phyloP scores from a whole-genome alignment of 2,113 vertebrate genomes.

The Sisor rabdophorus region DNA sequence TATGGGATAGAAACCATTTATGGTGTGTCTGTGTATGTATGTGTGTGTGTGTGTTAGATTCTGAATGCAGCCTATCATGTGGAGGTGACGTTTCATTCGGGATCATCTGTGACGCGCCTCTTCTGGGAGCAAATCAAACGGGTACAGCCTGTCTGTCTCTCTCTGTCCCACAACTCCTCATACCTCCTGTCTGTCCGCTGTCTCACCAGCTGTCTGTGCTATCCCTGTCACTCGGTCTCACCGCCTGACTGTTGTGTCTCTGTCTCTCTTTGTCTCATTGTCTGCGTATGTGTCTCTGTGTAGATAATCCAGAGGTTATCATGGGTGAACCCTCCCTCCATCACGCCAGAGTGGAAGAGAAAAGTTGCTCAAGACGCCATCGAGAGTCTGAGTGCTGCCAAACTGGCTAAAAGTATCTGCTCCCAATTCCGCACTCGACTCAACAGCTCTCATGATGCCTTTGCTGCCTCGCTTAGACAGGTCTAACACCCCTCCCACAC shows the following conservation, averaged over 20 bases:
- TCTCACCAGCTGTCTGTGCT: too few species aligned
- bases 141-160: conserved; percentile 61
- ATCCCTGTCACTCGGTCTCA: too few species aligned
- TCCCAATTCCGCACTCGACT: conserved; percentile 93
- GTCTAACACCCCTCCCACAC: conserved; percentile 55
- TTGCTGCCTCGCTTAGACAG: conserved; percentile 91
- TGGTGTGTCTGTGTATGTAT: conserved; percentile 14
- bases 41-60: conserved; percentile 70
- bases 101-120: conserved; percentile 88
- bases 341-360: conserved; percentile 91
- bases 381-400: conserved; percentile 94
- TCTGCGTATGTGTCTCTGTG: too few species aligned
- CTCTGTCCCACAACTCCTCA: too few species aligned
- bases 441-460: conserved; percentile 95
- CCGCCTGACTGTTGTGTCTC: too few species aligned
- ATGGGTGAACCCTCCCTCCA: conserved; percentile 88
- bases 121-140: conserved; percentile 99
- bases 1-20: too few species aligned
- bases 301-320: conserved; percentile 94
- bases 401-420: conserved; percentile 94
- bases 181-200: not conserved
- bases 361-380: conserved; percentile 97
- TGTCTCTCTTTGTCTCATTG: too few species aligned
- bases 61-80: conserved; percentile 97
- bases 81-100: conserved; percentile 95